Evolutionary conservation across 1,140 invertebrate species (phyloP), one percentile per base, ranked within the genome.

Genomic region (Drosophila trapezifrons): DNA sequence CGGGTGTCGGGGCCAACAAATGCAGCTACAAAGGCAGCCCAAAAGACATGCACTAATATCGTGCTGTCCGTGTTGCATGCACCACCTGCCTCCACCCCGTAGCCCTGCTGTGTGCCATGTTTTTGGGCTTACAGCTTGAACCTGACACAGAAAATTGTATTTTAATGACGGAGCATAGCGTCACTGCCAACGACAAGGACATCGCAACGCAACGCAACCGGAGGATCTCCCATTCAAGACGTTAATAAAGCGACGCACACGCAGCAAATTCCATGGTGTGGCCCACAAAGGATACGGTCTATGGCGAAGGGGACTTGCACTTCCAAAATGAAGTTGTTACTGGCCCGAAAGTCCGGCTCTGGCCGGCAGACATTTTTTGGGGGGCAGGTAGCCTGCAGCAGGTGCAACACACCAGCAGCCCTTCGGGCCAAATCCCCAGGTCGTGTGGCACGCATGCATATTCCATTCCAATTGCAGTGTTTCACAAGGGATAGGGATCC

Each of bases 141-240:
- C 83, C 84, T 89, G 84, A 89, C 84, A 89, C 84, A 89, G 80
- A 89, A 89, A 89, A 89, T 89, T 89, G 84, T 89, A 84, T 89
- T 89, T 89, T 89, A 89, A 89, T 89, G 84, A 89, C 77, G 84
- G 84, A 76, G 70, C 76, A 80, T 55, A 58, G 69, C 69, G 47
- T 66, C 64, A 65, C 38, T 54, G 57, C 49, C 74, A 71, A 62
- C 57, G 64, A 76, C 65, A 62, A 57, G 49, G 32, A 62, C 69
- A 42, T 54, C 32, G 47, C 38, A 47, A 32, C 37, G 37, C 60
- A 57, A 38, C 38, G 49, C 29, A 66, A 40, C 49, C 32, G n/a
- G 13, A 51, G 47, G 51, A 22, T 20, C 15, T 8, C 29, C 35
- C 66, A 75, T 82, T 82, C 82, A 83, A 87, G 84, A 87, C 81